These are phyloP conservation scores for Mormyrus lacerda DNA, from an alignment of 2,113 vertebrate species.

Conservation along the genomic window DNA sequence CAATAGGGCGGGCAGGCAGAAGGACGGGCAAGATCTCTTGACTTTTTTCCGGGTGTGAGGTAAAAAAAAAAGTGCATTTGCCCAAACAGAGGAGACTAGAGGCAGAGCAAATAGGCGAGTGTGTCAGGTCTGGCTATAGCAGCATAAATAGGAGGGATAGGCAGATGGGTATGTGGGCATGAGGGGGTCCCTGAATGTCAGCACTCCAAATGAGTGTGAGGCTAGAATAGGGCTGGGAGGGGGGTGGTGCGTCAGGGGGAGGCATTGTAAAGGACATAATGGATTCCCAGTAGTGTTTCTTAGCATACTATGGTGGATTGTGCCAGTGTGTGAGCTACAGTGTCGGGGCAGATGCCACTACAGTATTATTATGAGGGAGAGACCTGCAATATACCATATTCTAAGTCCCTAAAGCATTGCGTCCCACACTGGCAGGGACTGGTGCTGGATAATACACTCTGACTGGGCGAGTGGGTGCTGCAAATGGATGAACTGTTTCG, in stretches of 20 bases:
- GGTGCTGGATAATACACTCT: not conserved
- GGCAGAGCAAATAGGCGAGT: no score
- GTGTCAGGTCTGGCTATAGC: not conserved
- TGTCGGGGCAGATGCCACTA: not conserved
- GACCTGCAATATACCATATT: not conserved
- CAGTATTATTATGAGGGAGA: not conserved
- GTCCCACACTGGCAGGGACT: not conserved
- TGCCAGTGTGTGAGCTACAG: not conserved
- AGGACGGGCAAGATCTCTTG: not conserved
- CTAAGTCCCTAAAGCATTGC: not conserved
- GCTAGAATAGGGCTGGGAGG: not conserved
- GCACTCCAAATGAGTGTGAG: not conserved
- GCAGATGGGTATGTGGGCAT: not conserved
- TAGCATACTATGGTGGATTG: not conserved
- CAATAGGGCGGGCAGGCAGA: no score
- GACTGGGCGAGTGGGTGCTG: not conserved
- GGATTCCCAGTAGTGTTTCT: not conserved
- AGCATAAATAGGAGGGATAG: not conserved
- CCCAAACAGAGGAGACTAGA: no score
- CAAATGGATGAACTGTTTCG: not conserved
- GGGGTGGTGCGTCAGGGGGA: not conserved
- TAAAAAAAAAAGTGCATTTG: no score
- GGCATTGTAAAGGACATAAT: not conserved
- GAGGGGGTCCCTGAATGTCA: not conserved
- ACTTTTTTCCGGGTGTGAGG: not conserved